These are phyloP conservation scores for Polyboroides typus DNA, from an alignment of 2,797 vertebrate genomes.

Conservation along the genomic window DNA sequence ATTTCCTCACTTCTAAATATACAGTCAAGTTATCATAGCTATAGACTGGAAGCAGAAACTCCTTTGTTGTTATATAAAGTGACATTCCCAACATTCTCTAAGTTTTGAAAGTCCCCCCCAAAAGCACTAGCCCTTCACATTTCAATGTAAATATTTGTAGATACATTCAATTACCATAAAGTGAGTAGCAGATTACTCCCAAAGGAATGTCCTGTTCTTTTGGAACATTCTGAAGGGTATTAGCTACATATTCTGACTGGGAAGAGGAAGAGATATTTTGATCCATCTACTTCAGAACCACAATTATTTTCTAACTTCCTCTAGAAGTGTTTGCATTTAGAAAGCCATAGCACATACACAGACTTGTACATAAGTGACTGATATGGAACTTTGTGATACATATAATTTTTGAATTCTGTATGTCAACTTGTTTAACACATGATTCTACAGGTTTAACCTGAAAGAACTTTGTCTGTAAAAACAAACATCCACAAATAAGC, in stretches of 20 bases:
- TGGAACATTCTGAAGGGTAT: neutral
- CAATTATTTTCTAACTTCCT: neutral
- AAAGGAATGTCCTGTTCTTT: neutral
- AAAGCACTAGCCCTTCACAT: neutral
- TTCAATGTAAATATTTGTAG: neutral
- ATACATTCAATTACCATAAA: neutral
- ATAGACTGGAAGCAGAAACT: neutral
- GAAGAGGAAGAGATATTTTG: neutral
- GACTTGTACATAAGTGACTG: neutral
- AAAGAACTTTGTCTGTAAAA: neutral
- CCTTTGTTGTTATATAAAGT: neutral
- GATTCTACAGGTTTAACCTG: neutral
- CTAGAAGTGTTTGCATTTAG: neutral
- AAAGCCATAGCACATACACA: neutral
- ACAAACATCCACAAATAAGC: neutral
- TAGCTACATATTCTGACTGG: neutral
- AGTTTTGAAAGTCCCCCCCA: neutral
- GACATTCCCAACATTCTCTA: neutral
- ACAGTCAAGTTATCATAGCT: neutral
- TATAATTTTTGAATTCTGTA: neutral
- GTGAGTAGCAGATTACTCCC: neutral
- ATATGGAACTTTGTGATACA: neutral
- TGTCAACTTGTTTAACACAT: neutral
- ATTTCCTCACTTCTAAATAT: neutral
- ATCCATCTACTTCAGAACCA: neutral